Conservation (phyloP, 2,113 vertebrate genomes). For the Chaetorhynchus papuensis region DNA sequence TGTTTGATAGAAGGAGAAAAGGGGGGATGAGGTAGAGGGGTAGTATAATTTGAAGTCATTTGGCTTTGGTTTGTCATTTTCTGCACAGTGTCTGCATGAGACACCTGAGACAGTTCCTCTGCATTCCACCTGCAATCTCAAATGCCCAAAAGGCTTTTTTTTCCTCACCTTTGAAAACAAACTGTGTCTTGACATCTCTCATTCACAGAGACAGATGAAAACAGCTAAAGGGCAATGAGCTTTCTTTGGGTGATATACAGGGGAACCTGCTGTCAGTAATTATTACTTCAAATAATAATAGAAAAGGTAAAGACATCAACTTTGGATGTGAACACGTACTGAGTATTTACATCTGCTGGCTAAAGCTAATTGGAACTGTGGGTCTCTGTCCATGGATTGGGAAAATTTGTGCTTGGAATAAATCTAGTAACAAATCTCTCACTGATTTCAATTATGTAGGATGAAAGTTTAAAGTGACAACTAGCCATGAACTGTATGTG, state of each 20-base stretch:
- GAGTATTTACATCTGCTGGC: neutral
- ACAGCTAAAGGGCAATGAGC: neutral
- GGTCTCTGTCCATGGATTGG: neutral
- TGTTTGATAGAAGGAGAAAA: neutral
- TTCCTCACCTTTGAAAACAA: neutral
- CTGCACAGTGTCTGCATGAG: neutral
- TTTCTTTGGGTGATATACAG: neutral
- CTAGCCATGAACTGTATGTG: neutral
- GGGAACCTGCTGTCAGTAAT: neutral
- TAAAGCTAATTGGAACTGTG: neutral
- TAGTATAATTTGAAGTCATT: neutral
- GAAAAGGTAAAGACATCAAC: neutral
- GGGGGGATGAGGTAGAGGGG: neutral
- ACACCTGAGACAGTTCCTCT: neutral
- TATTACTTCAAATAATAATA: neutral
- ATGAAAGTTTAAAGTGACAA: neutral
- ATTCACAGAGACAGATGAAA: neutral
- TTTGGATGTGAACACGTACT: neutral
- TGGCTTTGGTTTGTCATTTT: neutral
- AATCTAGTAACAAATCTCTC: neutral
- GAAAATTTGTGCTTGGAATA: neutral
- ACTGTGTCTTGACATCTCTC: neutral
- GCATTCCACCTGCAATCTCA: neutral
- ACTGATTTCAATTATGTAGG: neutral
- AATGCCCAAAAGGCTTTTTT: neutral